A percentile compares a stretch with the other conserved stretches of the same genome.
phyloP scores from a whole-genome alignment of 2,113 vertebrate species.

The Pseudopipra pipra region DNA sequence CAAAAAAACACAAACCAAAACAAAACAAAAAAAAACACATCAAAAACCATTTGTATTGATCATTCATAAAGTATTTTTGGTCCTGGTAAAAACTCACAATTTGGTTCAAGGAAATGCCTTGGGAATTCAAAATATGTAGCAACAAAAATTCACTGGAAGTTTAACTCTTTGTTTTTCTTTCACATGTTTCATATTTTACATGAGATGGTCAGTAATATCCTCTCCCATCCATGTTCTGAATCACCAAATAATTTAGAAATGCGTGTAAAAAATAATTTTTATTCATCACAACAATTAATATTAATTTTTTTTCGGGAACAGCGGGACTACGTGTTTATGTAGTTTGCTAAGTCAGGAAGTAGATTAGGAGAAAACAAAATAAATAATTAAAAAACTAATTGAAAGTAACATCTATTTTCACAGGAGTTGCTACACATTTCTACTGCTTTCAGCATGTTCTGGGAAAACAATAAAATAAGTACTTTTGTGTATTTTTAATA shows the following conservation, averaged over 20 bases:
- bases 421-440: neutral
- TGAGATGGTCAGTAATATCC: neutral
- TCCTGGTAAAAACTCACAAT: neutral
- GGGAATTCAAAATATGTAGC: neutral
- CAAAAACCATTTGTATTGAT: neutral
- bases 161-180: neutral
- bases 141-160: neutral
- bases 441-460: neutral
- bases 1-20: neutral
- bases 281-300: neutral
- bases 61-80: neutral
- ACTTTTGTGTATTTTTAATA: neutral
- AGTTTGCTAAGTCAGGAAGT: neutral
- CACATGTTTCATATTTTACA: neutral
- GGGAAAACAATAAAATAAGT: neutral
- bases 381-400: neutral
- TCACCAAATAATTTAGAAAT: neutral
- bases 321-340: neutral
- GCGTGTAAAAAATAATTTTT: neutral
- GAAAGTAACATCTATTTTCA: neutral
- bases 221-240: neutral
- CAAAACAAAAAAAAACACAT: neutral
- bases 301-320: neutral
- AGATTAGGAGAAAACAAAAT: neutral
- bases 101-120: neutral